Evolutionary conservation across 2,888 invertebrate species (phyloP).

Genomic region (Amphipyra berbera): DNA sequence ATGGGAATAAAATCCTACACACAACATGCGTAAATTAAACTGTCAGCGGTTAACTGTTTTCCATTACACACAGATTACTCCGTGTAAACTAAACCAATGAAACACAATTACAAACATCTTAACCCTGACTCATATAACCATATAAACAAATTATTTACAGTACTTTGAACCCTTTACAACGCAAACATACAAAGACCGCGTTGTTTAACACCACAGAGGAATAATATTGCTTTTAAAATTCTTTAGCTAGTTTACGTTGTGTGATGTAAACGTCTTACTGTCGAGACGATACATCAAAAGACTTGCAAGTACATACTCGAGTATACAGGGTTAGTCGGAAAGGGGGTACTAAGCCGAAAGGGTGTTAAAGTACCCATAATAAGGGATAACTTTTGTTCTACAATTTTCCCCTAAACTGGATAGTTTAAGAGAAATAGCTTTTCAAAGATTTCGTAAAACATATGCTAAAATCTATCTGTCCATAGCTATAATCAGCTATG

Average conservation of each 20-base stretch:
- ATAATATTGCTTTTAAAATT: slow-evolving; percentile 37
- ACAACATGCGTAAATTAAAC: background rate
- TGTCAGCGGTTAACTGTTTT: background rate
- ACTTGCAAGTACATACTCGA: too few relatives aligned
- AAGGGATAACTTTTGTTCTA: too few relatives aligned
- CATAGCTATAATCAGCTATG: too few relatives aligned
- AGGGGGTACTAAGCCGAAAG: too few relatives aligned
- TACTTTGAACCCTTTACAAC: slow-evolving; percentile 19
- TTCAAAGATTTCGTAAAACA: too few relatives aligned
- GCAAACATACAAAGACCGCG: background rate
- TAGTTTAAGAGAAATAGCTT: too few relatives aligned
- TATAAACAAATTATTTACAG: slow-evolving; percentile 13
- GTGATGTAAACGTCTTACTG: background rate
- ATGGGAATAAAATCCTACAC: too few relatives aligned
- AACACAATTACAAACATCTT: slow-evolving; percentile 17
- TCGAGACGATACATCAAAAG: slow-evolving; percentile 20
- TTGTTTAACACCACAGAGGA: background rate
- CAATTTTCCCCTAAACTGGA: too few relatives aligned
- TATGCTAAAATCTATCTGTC: too few relatives aligned
- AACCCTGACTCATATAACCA: background rate
- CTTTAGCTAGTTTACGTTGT: slow-evolving; percentile 19
- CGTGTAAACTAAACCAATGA: background rate
- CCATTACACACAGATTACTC: background rate
- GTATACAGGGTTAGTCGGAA: too few relatives aligned
- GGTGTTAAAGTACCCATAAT: too few relatives aligned